These are phyloP conservation scores for Gobionotothen gibberifrons DNA, from an alignment of 2,797 vertebrate genomes.

Conservation along the genomic window DNA sequence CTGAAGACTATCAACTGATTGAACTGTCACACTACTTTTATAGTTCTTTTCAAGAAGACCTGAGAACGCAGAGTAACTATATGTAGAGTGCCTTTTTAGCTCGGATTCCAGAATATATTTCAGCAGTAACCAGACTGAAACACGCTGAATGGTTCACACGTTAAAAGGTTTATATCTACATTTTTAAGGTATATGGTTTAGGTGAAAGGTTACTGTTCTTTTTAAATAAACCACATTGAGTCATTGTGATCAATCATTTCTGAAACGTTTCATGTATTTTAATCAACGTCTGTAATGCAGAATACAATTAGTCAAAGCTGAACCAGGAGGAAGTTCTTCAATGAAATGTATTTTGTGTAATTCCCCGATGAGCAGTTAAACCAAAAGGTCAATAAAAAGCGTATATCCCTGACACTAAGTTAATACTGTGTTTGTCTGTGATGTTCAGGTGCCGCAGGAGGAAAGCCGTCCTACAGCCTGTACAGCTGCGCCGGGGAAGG, in stretches of 20 bases:
- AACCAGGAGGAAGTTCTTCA: too few relatives aligned
- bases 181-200: neutral
- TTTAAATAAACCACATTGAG: too few relatives aligned
- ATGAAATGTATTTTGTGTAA: too few relatives aligned
- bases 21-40: neutral
- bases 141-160: neutral
- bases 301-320: too few relatives aligned
- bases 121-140: neutral
- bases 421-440: slow-evolving; percentile 17
- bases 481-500: slow-evolving; percentile 98
- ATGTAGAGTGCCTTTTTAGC: neutral
- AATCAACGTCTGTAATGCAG: too few relatives aligned
- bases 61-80: too few relatives aligned
- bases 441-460: slow-evolving; percentile 81
- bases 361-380: neutral
- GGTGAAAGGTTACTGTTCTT: too few relatives aligned
- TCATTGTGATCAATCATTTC: too few relatives aligned
- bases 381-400: too few relatives aligned
- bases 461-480: slow-evolving; percentile 85
- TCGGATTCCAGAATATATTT: neutral
- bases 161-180: neutral
- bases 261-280: too few relatives aligned
- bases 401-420: neutral
- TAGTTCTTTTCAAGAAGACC: neutral
- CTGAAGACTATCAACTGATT: neutral